Base-by-base conservation (phyloP, 2,888 invertebrate genomes). In the Trachelus tabidus region DNA sequence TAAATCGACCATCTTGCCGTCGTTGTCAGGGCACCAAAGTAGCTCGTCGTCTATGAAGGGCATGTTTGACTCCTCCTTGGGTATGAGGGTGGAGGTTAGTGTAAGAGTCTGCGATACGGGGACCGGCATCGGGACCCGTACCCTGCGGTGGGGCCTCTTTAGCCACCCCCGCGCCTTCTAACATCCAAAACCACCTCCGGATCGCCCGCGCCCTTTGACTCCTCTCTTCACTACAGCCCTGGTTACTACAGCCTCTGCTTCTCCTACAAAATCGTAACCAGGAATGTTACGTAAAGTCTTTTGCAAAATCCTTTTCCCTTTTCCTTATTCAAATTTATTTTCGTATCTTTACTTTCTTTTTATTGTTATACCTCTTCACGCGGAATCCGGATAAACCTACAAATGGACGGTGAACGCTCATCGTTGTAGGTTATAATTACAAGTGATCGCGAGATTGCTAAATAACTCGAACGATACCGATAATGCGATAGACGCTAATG, bases 1-100 rank as follows among this genome's bases (percentile, higher is more conserved):
- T 91, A 97, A 94, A 92, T 97, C 97, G 90, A 97, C 97, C 95
- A 97, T 97, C 92, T 97, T 97, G 92, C 97, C 97, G 93, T 97
- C 97, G 93, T 97, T 97, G 94, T 97, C 97, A 91, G 97, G 97
- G 94, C 97, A 96, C 98, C 98, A 98, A 92, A 96, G 93, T 89
- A 97, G 94, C 92, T 98, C 97, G 94, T 98, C 97, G 94, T 98
- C 97, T 93, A 98, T 97, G 94, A 97, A 98, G 94, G 97, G 97
- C 97, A 97, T 97, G 94, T 96, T 91, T 87, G 91, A 91, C 89
- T 91, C 91, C 91, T 91, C 91, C 89, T 91, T 91, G 88, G 91
- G 91, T 84, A 91, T 89, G 84, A 91, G 89, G 86, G 89, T 90
- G 88, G 91, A 90, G 88, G 90, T 91, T 81, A 91, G 88, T 85